Evolutionary conservation across 1,140 invertebrate genomes (phyloP).

Genomic region (Meloidogyne exigua): DNA sequence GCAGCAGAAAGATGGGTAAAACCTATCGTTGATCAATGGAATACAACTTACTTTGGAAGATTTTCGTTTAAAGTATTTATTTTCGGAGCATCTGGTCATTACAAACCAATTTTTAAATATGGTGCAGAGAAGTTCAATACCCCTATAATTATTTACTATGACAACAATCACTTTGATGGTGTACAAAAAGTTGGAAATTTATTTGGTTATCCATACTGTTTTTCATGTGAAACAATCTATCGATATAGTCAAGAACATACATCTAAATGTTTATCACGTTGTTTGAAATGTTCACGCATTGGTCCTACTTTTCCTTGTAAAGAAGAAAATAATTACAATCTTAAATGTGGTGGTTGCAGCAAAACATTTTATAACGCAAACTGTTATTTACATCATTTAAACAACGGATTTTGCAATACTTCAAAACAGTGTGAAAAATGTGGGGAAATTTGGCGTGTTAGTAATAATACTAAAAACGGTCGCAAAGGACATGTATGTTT

Average conservation of each 20-base stretch:
- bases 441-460: neutral
- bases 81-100: neutral
- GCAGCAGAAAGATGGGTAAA: neutral
- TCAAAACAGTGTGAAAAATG: conserved; percentile 4
- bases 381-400: neutral
- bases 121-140: neutral
- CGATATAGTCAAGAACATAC: neutral
- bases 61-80: conserved; percentile 5
- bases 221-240: conserved; percentile 9
- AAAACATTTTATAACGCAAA: neutral
- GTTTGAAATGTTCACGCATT: neutral
- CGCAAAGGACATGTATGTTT: neutral
- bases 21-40: neutral
- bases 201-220: conserved; percentile 14
- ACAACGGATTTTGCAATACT: neutral
- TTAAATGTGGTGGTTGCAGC: neutral
- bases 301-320: neutral
- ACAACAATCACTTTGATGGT: conserved; percentile 15
- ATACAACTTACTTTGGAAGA: neutral
- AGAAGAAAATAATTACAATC: neutral
- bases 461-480: neutral
- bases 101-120: conserved; percentile 1
- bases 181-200: neutral
- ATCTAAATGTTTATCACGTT: neutral
- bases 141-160: neutral